Conservation (phyloP, 2,113 vertebrate species). For the Cyphomyrus plagiostoma region DNA sequence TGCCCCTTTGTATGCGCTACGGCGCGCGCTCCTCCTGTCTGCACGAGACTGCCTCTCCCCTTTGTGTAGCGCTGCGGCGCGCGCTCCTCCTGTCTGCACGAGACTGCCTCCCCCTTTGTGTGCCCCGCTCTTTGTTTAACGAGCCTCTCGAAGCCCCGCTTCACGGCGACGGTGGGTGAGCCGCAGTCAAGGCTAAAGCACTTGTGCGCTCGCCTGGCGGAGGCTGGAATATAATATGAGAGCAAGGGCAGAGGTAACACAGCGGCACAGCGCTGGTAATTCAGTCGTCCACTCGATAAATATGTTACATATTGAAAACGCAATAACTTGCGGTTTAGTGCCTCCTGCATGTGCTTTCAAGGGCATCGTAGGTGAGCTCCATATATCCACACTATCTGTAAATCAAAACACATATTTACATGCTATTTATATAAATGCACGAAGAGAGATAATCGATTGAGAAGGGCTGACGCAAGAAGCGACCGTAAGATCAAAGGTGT, state of each 20-base stretch:
- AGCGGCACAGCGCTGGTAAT: background rate
- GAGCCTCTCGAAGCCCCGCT: background rate
- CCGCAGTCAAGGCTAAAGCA: background rate
- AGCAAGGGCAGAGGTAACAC: background rate
- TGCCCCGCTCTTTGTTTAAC: background rate
- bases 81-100: background rate
- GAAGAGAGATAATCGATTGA: background rate
- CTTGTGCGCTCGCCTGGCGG: background rate
- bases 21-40: background rate
- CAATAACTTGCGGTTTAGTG: background rate
- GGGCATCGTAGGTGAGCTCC: background rate
- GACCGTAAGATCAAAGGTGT: background rate
- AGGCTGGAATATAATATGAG: background rate
- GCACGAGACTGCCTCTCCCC: background rate
- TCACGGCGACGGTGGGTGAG: background rate
- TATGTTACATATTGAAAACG: background rate
- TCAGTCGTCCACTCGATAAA: background rate
- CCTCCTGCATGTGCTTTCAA: background rate
- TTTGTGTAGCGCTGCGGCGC: background rate
- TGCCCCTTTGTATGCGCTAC: background rate
- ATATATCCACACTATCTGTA: background rate
- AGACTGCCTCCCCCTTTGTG: background rate
- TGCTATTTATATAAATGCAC: slow-evolving; percentile 1
- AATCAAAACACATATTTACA: slow-evolving; percentile 7
- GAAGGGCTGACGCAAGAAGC: background rate